Base-by-base conservation (phyloP, 1,140 invertebrate genomes). In the Aphidius ervi region DNA sequence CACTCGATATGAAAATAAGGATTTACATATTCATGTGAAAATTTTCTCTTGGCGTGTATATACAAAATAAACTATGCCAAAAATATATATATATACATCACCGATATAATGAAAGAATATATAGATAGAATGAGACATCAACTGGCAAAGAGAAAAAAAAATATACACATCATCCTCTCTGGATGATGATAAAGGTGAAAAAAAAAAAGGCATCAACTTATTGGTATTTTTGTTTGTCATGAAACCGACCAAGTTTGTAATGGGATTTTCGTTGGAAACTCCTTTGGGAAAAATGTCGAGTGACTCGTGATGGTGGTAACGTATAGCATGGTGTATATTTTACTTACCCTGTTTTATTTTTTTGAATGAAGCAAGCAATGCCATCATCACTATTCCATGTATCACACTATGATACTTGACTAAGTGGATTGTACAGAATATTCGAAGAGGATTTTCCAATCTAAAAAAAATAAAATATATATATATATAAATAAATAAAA, bases 1-100 rank as follows among this genome's bases (percentile, higher is more conserved):
- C 73, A 78, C 72, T 78, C 74, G 71, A 77, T 76, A 70, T 60
- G 76, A 78, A 79, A 77, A 79, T 78, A 79, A 79, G 76, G 75
- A 79, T 79, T 78, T 77, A 75, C 77, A 79, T 79, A 79, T 78
- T 79, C 77, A 78, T 78, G 75, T 69, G 71, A 72, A 56, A 63
- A 62, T 68, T 63, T 64, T 65, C 49, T 23, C 39, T 10, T 48
- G 56, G 71, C 59, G 71, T 73, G 66, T 31, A 31, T 31, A 31
- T 69, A 59, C 62, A 65, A 57, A 68, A 69, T 70, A 61, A 62
- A 43, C 73, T 31, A 4, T 43, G 23, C 5, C 43, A 58, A 58
- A 42, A 20, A 31, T 5, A 40, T 31, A 31, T 23, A 3, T 23
- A 23, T 31, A 31, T 31, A 31, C 23, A 31, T 31, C 23, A 1